Base-by-base conservation (phyloP, 2,797 vertebrate species). In the Myoxocephalus aenaeus region DNA sequence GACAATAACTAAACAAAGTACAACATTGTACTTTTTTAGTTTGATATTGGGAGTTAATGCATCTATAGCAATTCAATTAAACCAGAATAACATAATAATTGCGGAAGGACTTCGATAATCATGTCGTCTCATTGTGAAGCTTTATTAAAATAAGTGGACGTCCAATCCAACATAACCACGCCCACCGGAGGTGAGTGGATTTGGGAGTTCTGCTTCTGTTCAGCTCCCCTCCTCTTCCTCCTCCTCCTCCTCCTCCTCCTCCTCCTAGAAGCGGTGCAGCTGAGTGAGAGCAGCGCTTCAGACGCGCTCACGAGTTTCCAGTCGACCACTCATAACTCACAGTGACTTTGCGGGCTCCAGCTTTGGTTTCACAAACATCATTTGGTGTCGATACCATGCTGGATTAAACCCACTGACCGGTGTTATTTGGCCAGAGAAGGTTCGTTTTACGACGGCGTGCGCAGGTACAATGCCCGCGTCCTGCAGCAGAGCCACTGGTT, bases 401-500 rank as follows among this genome's bases (percentile, higher is more conserved):
- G 68, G 78, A 80, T 68, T 72, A 63, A 44, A 0, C 8, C 6
- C 18, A 29, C 14, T 29, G 7, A 61, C 36, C 51, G 5, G 22
- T 48, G 58, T 22, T 5, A 0, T 56, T 27, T 34, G 12, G 1
- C 18, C 4, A 48, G 20, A 27, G 3, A n/a, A 53, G 17, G 20
- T 63, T 56, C 14, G 48, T 27, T 83, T 65, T 2, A 17, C 14
- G 9, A 5, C 51, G 10, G 32, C 53, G 34, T 6, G 2, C 7
- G 51, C 66, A 63, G 80, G 69, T 53, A 84, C 70, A 48, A 90
- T 87, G 89, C 58, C 1, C 56, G 6, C 51, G 15, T 66, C 73
- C n/a, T 73, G 54, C 77, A 18, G 46, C 65, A 29, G 75, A 65
- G 62, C 79, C 2, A 65, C 81, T 27, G 80, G 84, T 73, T 89